Evolutionary conservation across 2,113 vertebrate species (phyloP), one percentile per base, ranked within the genome.

Genomic region (Phainopepla nitens): DNA sequence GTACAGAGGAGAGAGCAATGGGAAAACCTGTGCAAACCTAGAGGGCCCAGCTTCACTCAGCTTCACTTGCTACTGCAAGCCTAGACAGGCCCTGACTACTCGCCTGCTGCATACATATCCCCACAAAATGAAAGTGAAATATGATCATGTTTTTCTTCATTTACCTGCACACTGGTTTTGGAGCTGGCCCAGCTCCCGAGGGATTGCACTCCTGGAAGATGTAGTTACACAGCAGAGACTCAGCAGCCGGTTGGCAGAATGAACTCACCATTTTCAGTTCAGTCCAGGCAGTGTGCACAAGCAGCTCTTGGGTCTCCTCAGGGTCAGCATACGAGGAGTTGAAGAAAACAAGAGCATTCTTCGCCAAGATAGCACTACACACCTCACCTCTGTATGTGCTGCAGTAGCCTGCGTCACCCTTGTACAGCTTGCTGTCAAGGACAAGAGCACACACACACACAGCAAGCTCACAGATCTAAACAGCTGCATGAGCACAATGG

Each of bases 161-260:
- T 98, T 98, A 99, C 99, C 99, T 99, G 99, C 99, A 99, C 58
- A 99, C 93, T 23, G 99, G 99, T 96, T 98, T 99, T 29, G 99
- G 99, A 65, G 98, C 95, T 13, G 99, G 98, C 42, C 98, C 98
- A 42, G 96, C 87, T n/a, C 98, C 98, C 2, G 98, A 98, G 2
- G 99, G 98, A 94, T 98, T 99, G 97, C 99, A 99, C 94, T 99
- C 98, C 45, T 98, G 99, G 98, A 99, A 99, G 94, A 98, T 94
- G 90, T 98, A 97, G 94, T 99, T 99, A 96, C 99, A 99, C 78
- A 99, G 98, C 87, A 99, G 95, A 19, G 98, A 98, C 87, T 98
- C 98, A 2, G 98, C 98, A 1, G 98, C 99, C 0, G 98, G 98
- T 56, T 97, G 96, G 94, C 99, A 99, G 68, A 98, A 94, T 3